Evolutionary conservation across 2,113 vertebrate species (phyloP), one percentile per base, ranked within the genome.

Genomic region (Sinocyclocheilus maitianheensis): DNA sequence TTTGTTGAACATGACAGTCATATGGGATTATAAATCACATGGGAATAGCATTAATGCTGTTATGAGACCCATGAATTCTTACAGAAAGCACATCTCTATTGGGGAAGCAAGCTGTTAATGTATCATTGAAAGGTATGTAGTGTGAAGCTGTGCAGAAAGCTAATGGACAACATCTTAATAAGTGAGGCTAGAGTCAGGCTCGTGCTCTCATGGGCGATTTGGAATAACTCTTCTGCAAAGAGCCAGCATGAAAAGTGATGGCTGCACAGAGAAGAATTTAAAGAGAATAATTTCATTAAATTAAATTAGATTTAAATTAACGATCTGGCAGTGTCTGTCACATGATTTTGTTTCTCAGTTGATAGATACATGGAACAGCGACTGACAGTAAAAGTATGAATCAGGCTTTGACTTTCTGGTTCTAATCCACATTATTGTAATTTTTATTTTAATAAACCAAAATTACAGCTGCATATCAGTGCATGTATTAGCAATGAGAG

Each of bases 1-100:
- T 84, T 53, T 77, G 76, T 71, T 86, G 62, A 86, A 88, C 62
- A 89, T 88, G 86, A 87, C 87, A 89, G 74, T 89, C 76, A 86
- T 84, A 74, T 81, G 62, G 60, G 77, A 69, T 83, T 81, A 85
- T 81, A 78, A 62, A 84, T 86, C 84, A 84, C 71, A 62, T 63
- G 71, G 80, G 84, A 72, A 58, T 82, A 84, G 22, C 48, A 77
- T 58, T 40, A 67, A 86, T 85, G 53, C 43, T 62, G 80, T 88
- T 88, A 67, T 62, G 40, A 74, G 60, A 69, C 22, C 53, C 53
- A 82, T 34, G 63, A 40, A 34, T 37, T 48, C 20, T 72, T 76
- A 46, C 26, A 79, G 22, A 65, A 67, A 46, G 53, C 11, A 55
- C 43, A 77, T 69, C 77, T 51, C 51, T 51, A 60, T 74, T 40